Base-by-base conservation (phyloP, 2,113 vertebrate species). In the Dendropsophus ebraccatus region DNA sequence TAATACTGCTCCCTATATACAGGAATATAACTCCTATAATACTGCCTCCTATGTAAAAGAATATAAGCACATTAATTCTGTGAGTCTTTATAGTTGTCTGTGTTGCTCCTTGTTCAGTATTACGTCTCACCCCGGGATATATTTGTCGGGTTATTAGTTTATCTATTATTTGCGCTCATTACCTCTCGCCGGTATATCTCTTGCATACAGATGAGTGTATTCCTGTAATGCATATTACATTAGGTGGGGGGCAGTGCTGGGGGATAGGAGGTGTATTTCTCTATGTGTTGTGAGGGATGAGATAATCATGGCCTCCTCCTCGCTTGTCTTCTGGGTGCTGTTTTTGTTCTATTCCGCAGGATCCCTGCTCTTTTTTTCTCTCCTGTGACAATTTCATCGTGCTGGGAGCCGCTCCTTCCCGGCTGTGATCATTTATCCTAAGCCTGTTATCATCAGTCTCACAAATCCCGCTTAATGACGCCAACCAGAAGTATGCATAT, bases 391-490 rank as follows among this genome's bases (percentile, higher is more conserved):
- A 37, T 54, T 25, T 79, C 17, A 49, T 32, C 74, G 49, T 16
- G 47, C 74, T 77, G 47, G 49, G 49, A 54, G 73, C 37, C 1
- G 75, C 75, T 77, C 17, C 23, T 41, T 58, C 32, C 30, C 21
- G 52, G 21, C 72, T 49, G 23, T 47, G 41, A 47, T 74, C 37
- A 14, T 50, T 78, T 37, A 13, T 56, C 19, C 76, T 37, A 13
- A 58, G 28, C 50, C 76, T 58, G 52, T 79, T 79, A 41, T 58
- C 76, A 58, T 41, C 76, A 54, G 50, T 79, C 50, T 79, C 52
- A 58, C 76, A 79, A 79, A 79, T 79, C 76, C 76, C 41, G 17
- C 16, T 58, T 79, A 76, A 50, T 76, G 47, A 45, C 25, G 73
- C n/a, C 14, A 19, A 30, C 45, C 25, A 30, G n/a, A 76, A 50